Conservation (phyloP, 2,113 vertebrate genomes). For the Clinocottus analis region DNA sequence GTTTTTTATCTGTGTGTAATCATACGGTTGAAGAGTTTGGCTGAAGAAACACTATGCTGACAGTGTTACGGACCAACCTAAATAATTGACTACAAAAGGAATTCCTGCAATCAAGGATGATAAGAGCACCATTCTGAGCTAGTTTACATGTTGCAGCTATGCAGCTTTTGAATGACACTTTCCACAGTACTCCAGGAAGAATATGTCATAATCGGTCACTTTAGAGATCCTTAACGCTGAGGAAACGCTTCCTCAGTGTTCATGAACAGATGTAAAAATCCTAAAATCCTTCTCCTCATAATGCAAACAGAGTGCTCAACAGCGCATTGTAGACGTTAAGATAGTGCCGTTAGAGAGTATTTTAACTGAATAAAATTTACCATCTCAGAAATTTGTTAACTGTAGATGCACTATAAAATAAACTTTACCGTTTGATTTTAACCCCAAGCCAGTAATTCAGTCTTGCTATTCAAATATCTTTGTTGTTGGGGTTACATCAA, state of each 20-base stretch:
- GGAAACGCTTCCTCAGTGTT: constrained; percentile 11
- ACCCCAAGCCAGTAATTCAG: background rate
- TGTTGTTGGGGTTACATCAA: background rate
- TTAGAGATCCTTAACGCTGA: constrained; percentile 22
- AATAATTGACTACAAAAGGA: constrained; percentile 8
- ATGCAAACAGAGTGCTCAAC: background rate
- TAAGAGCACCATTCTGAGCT: background rate
- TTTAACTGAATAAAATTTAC: background rate
- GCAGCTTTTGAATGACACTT: constrained; percentile 16
- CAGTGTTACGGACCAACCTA: constrained; percentile 11
- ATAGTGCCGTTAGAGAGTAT: background rate
- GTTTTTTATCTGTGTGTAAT: constrained; percentile 36
- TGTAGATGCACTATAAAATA: background rate
- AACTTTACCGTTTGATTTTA: background rate
- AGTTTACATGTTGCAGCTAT: background rate
- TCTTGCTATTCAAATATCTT: background rate
- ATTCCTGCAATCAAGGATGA: background rate
- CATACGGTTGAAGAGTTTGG: constrained; percentile 21
- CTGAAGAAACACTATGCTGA: constrained; percentile 34
- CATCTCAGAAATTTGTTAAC: background rate
- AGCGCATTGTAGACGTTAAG: background rate
- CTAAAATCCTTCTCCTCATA: background rate
- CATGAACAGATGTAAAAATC: background rate
- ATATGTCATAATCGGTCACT: constrained; percentile 36
- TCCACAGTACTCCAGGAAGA: constrained; percentile 28